phyloP scores from a whole-genome alignment of 64 coral and sea anemone genomes.

The Pocillopora damicornis region DNA sequence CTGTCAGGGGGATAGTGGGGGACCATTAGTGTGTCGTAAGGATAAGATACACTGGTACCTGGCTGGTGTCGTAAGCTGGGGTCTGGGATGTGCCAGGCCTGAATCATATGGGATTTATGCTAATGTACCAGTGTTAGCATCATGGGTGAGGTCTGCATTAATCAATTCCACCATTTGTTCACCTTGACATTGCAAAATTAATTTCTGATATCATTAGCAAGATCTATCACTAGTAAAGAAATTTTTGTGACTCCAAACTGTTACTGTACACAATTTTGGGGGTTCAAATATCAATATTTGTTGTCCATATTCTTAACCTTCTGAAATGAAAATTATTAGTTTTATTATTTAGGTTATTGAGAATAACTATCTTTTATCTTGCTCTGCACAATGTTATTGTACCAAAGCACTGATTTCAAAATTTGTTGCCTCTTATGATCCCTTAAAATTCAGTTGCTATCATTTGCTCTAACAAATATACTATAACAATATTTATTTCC shows the following conservation, averaged over 20 bases:
- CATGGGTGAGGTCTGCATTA: constrained; percentile 20
- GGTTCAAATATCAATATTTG: no score
- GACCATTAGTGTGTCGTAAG: constrained; percentile 49
- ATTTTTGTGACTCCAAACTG: no score
- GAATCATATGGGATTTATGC: constrained; percentile 65
- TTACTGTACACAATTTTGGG: no score
- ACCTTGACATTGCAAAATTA: background rate
- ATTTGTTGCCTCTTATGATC: no score
- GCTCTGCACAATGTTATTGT: background rate
- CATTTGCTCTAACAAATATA: no score
- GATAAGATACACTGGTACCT: constrained; percentile 41
- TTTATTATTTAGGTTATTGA: no score
- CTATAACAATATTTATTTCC: no score
- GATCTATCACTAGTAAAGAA: no score
- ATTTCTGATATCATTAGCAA: background rate
- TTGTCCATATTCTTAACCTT: no score
- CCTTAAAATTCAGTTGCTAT: no score
- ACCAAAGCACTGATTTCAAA: background rate
- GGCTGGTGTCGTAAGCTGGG: constrained; percentile 64
- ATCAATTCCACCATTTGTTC: background rate
- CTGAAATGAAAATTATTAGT: no score
- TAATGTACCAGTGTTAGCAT: constrained; percentile 27
- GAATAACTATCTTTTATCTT: no score
- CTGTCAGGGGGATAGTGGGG: constrained; percentile 76
- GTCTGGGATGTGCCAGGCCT: constrained; percentile 53